Evolutionary conservation across 2,888 invertebrate species (phyloP).

Genomic region (Drosophila antonietae): DNA sequence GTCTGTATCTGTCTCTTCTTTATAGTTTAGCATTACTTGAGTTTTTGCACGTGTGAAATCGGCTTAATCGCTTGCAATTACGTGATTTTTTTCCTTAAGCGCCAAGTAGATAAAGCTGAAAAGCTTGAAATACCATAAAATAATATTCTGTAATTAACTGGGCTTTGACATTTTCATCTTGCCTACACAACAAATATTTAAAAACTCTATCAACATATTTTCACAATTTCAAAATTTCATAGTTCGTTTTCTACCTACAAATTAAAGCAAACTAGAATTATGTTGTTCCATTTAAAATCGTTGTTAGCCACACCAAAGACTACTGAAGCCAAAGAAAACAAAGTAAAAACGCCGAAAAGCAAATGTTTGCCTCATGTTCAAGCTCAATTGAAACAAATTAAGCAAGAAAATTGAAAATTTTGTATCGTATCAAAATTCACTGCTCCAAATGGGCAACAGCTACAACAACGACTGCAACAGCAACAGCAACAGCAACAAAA

Average conservation of each 20-base stretch:
- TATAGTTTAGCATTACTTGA: conserved; percentile 29
- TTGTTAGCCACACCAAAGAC: conserved; percentile 9
- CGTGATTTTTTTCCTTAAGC: conserved; percentile 22
- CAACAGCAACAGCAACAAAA: conserved; percentile 35
- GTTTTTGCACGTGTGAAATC: conserved; percentile 36
- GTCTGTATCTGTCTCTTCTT: conserved; percentile 8
- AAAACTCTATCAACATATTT: not conserved
- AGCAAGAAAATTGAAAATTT: conserved; percentile 60
- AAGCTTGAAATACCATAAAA: not conserved
- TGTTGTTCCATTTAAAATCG: conserved; percentile 14
- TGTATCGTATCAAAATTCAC: conserved; percentile 61
- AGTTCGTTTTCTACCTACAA: conserved; percentile 7
- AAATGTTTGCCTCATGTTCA: conserved; percentile 64
- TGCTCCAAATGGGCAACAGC: conserved; percentile 54
- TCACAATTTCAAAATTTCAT: not conserved
- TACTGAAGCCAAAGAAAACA: not conserved
- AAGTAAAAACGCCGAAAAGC: conserved; percentile 18
- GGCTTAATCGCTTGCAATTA: not conserved
- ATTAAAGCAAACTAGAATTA: not conserved
- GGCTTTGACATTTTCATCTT: not conserved
- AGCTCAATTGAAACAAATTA: conserved; percentile 78
- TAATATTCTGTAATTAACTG: not conserved
- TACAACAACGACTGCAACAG: conserved; percentile 13
- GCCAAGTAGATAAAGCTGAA: not conserved
- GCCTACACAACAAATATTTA: not conserved